Evolutionary conservation across 2,888 invertebrate species (phyloP).

Genomic region (Stictocephala bisonia): DNA sequence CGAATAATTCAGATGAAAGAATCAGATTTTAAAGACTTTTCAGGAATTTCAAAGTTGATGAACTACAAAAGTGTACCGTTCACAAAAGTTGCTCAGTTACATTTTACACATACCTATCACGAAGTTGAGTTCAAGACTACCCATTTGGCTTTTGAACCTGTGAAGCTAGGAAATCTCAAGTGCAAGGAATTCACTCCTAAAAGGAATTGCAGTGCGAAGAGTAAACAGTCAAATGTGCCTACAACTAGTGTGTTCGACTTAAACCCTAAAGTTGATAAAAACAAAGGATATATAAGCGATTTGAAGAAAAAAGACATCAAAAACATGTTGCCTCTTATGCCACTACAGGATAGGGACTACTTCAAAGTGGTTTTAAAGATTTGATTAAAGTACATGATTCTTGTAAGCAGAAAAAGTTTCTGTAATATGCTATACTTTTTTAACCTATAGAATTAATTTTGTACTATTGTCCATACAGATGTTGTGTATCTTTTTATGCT

Average conservation of each 20-base stretch:
- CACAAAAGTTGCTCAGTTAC: background rate
- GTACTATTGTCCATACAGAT: background rate
- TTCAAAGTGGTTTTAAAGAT: slow-evolving; percentile 26
- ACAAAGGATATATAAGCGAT: slow-evolving; percentile 20
- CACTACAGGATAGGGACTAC: slow-evolving; percentile 14
- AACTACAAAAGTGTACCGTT: slow-evolving; percentile 26
- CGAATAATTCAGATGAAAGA: slow-evolving; percentile 35
- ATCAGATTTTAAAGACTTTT: slow-evolving; percentile 33
- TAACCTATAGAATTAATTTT: background rate
- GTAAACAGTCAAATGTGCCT: slow-evolving; percentile 4
- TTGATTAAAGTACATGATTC: background rate
- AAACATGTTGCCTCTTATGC: slow-evolving; percentile 32
- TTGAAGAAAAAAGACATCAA: slow-evolving; percentile 29
- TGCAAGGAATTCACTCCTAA: background rate
- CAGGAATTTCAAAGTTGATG: slow-evolving; percentile 15
- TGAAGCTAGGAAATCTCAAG: slow-evolving; percentile 4
- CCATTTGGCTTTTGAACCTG: background rate
- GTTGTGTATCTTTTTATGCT: background rate
- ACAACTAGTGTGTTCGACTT: background rate
- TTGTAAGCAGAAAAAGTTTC: background rate
- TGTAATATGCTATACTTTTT: background rate
- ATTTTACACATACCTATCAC: slow-evolving; percentile 22
- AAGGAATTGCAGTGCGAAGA: background rate
- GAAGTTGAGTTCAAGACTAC: slow-evolving; percentile 11
- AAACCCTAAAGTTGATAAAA: slow-evolving; percentile 27